Percentiles rank a stretch among this genome's conserved stretches.
These are phyloP conservation scores for Coreius guichenoti DNA, from an alignment of 2,797 vertebrate species.

Conservation along the genomic window DNA sequence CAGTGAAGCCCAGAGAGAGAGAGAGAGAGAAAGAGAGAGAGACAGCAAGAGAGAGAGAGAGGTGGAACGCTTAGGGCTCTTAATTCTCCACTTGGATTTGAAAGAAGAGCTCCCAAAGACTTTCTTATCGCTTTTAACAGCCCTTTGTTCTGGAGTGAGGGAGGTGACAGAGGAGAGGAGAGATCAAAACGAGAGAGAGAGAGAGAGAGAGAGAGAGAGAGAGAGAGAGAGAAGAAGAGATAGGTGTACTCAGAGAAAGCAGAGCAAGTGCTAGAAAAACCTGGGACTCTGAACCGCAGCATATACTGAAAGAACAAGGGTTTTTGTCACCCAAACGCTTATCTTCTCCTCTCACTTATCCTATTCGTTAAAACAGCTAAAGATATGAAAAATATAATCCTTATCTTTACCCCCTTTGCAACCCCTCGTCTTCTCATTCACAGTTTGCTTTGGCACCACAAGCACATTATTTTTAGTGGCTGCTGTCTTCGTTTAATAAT, in stretches of 20 bases:
- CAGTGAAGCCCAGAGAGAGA: slow-evolving; percentile 10
- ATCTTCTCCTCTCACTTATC: slow-evolving; percentile 26
- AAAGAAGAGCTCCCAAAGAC: slow-evolving; percentile 46
- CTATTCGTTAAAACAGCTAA: slow-evolving; percentile 21
- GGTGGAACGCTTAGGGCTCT: slow-evolving; percentile 14
- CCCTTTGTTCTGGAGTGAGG: slow-evolving; percentile 53
- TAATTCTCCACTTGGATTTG: slow-evolving; percentile 46
- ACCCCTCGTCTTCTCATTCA: background rate
- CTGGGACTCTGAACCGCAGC: background rate
- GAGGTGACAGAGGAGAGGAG: slow-evolving; percentile 32
- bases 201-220: background rate
- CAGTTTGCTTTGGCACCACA: slow-evolving; percentile 8
- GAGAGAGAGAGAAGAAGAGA: background rate
- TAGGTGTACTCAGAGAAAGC: background rate
- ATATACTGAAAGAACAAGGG: slow-evolving; percentile 10
- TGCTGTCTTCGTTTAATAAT: slow-evolving; percentile 23
- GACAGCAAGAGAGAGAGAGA: background rate
- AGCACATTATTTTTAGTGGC: slow-evolving; percentile 17
- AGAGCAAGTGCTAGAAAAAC: background rate
- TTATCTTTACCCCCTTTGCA: slow-evolving; percentile 23
- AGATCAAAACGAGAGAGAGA: slow-evolving; percentile 44
- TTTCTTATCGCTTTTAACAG: slow-evolving; percentile 58
- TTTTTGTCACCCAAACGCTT: slow-evolving; percentile 17
- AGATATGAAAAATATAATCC: slow-evolving; percentile 14
- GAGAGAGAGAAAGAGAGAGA: slow-evolving; percentile 5